These are phyloP conservation scores for Epizoanthus rinbou DNA, from an alignment of 92 coral and sea anemone genomes.

Conservation along the genomic window DNA sequence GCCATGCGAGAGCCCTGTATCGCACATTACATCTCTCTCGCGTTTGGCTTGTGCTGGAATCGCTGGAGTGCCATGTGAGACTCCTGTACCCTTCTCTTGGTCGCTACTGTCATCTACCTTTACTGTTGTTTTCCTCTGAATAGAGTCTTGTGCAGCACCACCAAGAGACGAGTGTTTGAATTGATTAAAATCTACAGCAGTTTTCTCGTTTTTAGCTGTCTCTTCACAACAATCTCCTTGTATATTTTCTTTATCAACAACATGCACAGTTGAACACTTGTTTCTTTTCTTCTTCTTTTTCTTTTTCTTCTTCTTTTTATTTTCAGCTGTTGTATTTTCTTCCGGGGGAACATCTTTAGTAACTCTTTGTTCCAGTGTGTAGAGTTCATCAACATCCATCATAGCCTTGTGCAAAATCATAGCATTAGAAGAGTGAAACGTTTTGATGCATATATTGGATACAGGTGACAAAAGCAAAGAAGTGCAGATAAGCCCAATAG, in stretches of 20 bases:
- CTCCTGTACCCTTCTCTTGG: not conserved
- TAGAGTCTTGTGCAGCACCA: not conserved
- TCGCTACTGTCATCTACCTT: not conserved
- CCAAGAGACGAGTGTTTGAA: not conserved
- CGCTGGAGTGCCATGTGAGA: too few species aligned
- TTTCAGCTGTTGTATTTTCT: constrained; percentile 30
- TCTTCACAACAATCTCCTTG: constrained; percentile 21
- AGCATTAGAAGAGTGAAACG: not conserved
- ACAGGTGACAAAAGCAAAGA: not conserved
- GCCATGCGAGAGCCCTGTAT: too few species aligned
- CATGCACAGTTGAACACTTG: constrained; percentile 27
- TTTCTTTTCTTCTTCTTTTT: constrained; percentile 52
- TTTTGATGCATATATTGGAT: not conserved
- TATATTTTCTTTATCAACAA: constrained; percentile 35
- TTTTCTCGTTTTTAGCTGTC: not conserved
- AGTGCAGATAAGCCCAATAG: too few species aligned
- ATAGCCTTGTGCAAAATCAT: constrained; percentile 69
- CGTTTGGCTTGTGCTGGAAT: not conserved
- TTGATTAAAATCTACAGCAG: not conserved
- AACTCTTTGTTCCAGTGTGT: constrained; percentile 80
- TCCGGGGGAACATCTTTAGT: constrained; percentile 21
- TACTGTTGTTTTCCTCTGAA: not conserved
- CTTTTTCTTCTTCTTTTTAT: constrained; percentile 67
- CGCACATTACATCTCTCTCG: too few species aligned
- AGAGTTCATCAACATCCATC: constrained; percentile 96